Percentiles rank a stretch among this genome's conserved stretches.
phyloP scores from a whole-genome alignment of 2,888 invertebrate genomes.

The Amphipyra berbera region DNA sequence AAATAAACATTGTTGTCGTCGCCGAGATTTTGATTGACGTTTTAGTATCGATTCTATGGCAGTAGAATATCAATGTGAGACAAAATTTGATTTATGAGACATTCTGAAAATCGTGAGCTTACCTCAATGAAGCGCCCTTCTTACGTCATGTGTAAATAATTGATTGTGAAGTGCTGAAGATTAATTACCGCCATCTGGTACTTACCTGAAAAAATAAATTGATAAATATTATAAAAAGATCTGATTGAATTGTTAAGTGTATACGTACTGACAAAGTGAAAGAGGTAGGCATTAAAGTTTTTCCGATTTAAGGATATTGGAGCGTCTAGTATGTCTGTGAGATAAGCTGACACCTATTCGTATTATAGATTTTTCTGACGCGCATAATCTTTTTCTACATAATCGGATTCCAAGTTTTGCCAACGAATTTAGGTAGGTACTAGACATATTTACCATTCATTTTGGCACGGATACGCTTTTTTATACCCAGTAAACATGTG shows the following conservation, averaged over 20 bases:
- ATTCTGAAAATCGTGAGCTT: conserved; percentile 36
- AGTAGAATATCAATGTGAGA: conserved; percentile 11
- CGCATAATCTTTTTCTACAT: conserved; percentile 18
- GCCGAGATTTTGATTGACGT: conserved; percentile 17
- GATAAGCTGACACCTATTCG: conserved; percentile 13
- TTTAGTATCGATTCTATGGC: conserved; percentile 14
- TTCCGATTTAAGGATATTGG: conserved; percentile 6
- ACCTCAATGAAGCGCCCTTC: conserved; percentile 53
- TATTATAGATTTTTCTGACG: conserved; percentile 12
- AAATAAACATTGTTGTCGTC: conserved; percentile 9
- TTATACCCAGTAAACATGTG: not conserved
- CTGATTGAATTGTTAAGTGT: conserved; percentile 4
- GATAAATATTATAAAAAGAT: conserved; percentile 43
- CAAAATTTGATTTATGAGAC: conserved; percentile 45
- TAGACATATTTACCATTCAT: not conserved
- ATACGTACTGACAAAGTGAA: not conserved
- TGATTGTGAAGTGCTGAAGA: conserved; percentile 49
- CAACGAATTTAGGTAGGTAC: conserved; percentile 1
- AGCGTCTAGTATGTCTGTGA: conserved; percentile 11
- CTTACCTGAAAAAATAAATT: conserved; percentile 66
- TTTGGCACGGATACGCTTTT: conserved; percentile 5
- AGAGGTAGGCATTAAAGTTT: not conserved
- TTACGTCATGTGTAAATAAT: conserved; percentile 48
- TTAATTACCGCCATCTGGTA: conserved; percentile 49
- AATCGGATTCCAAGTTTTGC: conserved; percentile 15